A percentile compares a stretch with the other conserved stretches of the same genome.
phyloP scores from a whole-genome alignment of 30 jellyfish, hydroid and myxozoan genomes.

The Sanderia malayensis region DNA sequence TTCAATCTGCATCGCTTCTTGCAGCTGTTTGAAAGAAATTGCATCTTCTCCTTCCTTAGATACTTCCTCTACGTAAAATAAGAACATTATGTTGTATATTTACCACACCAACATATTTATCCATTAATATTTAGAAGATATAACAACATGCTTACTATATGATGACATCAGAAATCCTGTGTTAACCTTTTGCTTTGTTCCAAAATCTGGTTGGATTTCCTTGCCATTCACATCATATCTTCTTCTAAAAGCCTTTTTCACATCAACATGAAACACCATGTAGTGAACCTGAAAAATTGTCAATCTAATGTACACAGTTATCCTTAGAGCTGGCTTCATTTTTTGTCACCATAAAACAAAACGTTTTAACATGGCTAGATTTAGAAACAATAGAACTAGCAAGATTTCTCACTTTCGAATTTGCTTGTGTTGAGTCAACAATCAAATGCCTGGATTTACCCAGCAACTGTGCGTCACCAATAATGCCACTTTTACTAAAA shows the following conservation, averaged over 20 bases:
- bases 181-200: constrained; percentile 73
- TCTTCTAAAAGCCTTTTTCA: constrained; percentile 52
- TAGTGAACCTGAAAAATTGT: constrained; percentile 53
- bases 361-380: not conserved
- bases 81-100: too few species aligned
- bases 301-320: not conserved
- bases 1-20: constrained; percentile 9
- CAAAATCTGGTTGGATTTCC: constrained; percentile 91
- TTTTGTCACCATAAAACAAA: not conserved
- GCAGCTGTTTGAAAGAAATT: constrained; percentile 17
- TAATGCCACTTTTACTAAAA: constrained; percentile 70
- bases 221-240: constrained; percentile 65
- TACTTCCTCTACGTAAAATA: constrained; percentile 49
- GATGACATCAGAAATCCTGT: constrained; percentile 95
- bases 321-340: not conserved
- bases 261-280: constrained; percentile 63
- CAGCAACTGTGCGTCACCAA: constrained; percentile 63
- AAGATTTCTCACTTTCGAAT: constrained; percentile 22
- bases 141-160: constrained; percentile 65
- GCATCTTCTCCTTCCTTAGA: constrained; percentile 79
- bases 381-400: too few species aligned
- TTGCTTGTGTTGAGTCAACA: constrained; percentile 23
- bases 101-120: not conserved
- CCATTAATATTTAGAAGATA: not conserved
- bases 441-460: constrained; percentile 68